Conservation (phyloP, 1,140 invertebrate genomes). For the Argopecten irradians region DNA sequence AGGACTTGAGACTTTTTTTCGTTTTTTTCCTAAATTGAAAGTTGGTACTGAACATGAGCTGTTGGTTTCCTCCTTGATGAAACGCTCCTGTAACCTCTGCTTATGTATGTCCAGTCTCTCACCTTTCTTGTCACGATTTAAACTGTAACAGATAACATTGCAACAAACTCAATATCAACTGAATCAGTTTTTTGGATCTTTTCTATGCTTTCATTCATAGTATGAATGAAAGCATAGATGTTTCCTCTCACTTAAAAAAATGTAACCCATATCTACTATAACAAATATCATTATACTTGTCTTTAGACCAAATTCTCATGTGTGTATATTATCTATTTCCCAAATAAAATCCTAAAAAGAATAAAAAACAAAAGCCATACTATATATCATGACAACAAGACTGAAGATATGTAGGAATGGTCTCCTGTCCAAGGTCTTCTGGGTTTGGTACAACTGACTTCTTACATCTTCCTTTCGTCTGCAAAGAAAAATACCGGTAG, state of each 20-base stretch:
- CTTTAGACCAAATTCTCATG: too few relatives aligned
- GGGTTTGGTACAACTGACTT: not conserved
- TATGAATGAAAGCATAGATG: too few relatives aligned
- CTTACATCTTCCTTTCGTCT: not conserved
- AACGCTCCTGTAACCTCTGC: slow-evolving; percentile 56
- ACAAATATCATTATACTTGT: too few relatives aligned
- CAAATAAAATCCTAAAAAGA: not conserved
- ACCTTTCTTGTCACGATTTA: slow-evolving; percentile 56
- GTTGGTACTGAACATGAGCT: slow-evolving; percentile 52
- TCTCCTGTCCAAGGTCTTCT: not conserved
- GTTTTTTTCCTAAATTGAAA: slow-evolving; percentile 48
- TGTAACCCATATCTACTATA: too few relatives aligned
- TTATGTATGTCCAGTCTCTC: slow-evolving; percentile 57
- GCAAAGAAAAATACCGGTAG: not conserved
- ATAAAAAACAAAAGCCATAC: not conserved
- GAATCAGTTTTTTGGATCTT: not conserved
- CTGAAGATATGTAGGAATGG: not conserved
- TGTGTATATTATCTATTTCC: too few relatives aligned
- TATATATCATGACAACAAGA: not conserved
- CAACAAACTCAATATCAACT: not conserved
- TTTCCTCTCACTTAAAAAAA: too few relatives aligned
- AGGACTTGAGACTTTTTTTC: not conserved
- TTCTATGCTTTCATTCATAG: not conserved
- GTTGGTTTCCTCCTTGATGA: slow-evolving; percentile 58
- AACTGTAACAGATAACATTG: slow-evolving; percentile 47